Evolutionary conservation across 2,797 vertebrate species (phyloP).

Genomic region (Hippocampus kuda): DNA sequence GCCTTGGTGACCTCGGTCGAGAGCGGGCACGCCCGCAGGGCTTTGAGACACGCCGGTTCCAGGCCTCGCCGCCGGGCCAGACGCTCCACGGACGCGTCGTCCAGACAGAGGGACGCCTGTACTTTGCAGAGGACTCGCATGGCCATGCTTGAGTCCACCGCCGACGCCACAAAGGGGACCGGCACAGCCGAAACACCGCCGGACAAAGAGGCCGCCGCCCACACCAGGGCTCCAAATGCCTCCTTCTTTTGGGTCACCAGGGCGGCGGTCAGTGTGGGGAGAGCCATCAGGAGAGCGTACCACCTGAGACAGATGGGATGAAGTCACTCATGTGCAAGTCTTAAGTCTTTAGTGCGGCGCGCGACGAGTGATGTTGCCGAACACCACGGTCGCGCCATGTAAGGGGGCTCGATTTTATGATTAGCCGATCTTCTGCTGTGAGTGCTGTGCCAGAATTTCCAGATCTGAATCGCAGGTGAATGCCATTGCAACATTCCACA

Average conservation of each 20-base stretch:
- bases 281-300: constrained; percentile 58
- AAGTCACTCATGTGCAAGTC: no score
- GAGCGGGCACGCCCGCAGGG: constrained; percentile 46
- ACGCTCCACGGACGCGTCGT: constrained; percentile 53
- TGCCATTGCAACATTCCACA: no score
- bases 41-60: constrained; percentile 43
- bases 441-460: no score
- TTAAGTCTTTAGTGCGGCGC: no score
- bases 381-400: no score
- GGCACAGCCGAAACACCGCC: constrained; percentile 63
- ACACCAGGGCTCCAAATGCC: constrained; percentile 59
- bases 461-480: no score
- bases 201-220: constrained; percentile 65
- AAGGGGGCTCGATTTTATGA: no score
- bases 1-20: constrained; percentile 59
- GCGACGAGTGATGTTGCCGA: no score
- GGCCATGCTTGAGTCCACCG: constrained; percentile 60
- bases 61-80: constrained; percentile 42
- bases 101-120: constrained; percentile 56
- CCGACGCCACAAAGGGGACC: constrained; percentile 62
- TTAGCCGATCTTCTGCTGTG: no score
- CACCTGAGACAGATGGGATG: constrained; percentile 35
- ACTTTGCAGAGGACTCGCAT: constrained; percentile 60
- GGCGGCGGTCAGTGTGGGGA: constrained; percentile 48
- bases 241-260: constrained; percentile 62